A percentile compares a stretch with the other conserved stretches of the same genome.
These are phyloP conservation scores for Trialeurodes vaporariorum DNA, from an alignment of 1,140 invertebrate genomes.

Conservation along the genomic window DNA sequence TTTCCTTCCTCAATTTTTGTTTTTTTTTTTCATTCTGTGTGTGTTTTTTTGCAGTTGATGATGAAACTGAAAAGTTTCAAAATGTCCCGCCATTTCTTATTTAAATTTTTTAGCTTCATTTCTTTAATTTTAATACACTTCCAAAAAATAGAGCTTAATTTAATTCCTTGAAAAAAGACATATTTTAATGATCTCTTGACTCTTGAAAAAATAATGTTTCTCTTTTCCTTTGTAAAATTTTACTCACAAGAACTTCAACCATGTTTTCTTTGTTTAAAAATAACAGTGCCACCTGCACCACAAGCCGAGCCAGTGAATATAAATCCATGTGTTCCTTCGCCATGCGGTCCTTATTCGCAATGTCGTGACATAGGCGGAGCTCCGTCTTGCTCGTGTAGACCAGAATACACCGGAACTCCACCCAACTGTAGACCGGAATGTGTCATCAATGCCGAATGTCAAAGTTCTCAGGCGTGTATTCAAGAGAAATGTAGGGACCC, in stretches of 20 bases:
- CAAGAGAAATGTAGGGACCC: constrained; percentile 33
- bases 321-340: constrained; percentile 38
- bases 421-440: constrained; percentile 39
- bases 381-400: constrained; percentile 34
- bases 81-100: too few species aligned
- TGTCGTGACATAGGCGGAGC: constrained; percentile 35
- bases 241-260: constrained; percentile 43
- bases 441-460: constrained; percentile 33
- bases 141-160: constrained; percentile 50
- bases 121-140: constrained; percentile 44
- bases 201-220: neutral
- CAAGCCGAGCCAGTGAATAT: constrained; percentile 17
- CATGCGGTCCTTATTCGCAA: constrained; percentile 41
- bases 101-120: too few species aligned
- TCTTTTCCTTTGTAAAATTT: constrained; percentile 40
- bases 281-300: constrained; percentile 23
- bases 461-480: constrained; percentile 32
- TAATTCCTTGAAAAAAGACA: constrained; percentile 34
- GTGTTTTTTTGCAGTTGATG: too few species aligned
- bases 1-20: too few species aligned
- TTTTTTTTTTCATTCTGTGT: too few species aligned
- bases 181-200: too few species aligned
- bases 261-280: constrained; percentile 32
- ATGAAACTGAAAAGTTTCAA: too few species aligned
- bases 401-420: constrained; percentile 33